phyloP scores from a whole-genome alignment of 2,113 vertebrate genomes.

The Abramis brama region DNA sequence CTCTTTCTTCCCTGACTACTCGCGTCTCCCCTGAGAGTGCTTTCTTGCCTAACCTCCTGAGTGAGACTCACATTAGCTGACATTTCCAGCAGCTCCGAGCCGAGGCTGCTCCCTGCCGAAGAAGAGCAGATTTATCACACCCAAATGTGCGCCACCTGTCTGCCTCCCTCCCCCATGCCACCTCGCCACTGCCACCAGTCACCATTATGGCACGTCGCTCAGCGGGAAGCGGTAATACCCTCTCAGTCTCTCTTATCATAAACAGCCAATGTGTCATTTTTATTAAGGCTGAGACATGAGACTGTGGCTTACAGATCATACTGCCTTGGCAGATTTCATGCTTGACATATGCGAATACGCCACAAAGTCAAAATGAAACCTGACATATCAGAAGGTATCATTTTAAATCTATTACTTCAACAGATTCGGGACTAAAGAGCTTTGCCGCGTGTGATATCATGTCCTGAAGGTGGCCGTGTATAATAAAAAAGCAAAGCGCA shows the following conservation, averaged over 20 bases:
- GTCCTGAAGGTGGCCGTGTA: conserved; percentile 30
- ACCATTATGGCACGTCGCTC: conserved; percentile 52
- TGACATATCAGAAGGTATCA: conserved; percentile 46
- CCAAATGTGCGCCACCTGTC: conserved; percentile 66
- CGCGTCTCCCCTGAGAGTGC: conserved; percentile 13
- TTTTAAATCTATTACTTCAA: conserved; percentile 54
- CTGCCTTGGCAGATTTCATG: conserved; percentile 24
- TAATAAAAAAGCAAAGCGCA: conserved; percentile 55
- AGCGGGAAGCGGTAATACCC: conserved; percentile 22
- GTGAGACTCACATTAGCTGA: conserved; percentile 62
- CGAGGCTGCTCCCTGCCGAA: conserved; percentile 55
- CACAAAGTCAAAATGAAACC: conserved; percentile 19
- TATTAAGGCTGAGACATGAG: conserved; percentile 48
- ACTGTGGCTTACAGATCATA: conserved; percentile 41
- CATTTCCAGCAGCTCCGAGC: conserved; percentile 56
- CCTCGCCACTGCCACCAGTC: conserved; percentile 33
- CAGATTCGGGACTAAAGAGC: conserved; percentile 29
- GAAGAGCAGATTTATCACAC: conserved; percentile 60
- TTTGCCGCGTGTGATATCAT: conserved; percentile 49
- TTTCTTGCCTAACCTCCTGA: conserved; percentile 56
- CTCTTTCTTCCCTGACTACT: conserved; percentile 14
- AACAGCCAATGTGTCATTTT: conserved; percentile 45
- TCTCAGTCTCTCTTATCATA: conserved; percentile 46
- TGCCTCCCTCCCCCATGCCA: conserved; percentile 41
- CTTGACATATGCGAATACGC: conserved; percentile 7